These are phyloP conservation scores for Piscicola geometra DNA, from an alignment of 2,888 invertebrate species.

Conservation along the genomic window DNA sequence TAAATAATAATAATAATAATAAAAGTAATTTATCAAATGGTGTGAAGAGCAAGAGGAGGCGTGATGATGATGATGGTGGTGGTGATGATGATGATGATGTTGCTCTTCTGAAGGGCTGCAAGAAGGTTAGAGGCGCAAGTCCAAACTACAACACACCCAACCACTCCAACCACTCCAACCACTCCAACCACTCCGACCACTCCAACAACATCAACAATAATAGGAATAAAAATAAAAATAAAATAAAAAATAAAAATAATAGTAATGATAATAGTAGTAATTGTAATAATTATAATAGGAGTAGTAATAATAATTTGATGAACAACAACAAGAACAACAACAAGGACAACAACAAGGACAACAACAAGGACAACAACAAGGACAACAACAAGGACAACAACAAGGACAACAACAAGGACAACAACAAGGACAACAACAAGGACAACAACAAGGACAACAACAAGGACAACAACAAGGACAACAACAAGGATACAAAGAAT, in stretches of 20 bases:
- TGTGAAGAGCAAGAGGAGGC: too few species aligned
- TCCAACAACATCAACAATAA: neutral
- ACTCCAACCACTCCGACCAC: neutral
- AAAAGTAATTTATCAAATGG: too few species aligned
- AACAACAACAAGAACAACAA: neutral
- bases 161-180: too few species aligned
- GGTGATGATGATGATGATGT: too few species aligned
- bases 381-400: too few species aligned
- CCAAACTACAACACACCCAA: too few species aligned
- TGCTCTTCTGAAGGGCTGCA: too few species aligned
- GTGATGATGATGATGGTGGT: too few species aligned
- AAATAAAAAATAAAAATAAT: neutral
- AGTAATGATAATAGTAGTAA: neutral
- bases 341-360: neutral
- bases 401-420: neutral
- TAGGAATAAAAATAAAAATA: neutral
- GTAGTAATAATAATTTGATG: too few species aligned
- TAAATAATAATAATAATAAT: too few species aligned
- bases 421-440: neutral
- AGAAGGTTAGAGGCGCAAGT: too few species aligned
- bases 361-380: neutral
- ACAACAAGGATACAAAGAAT: neutral
- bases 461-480: neutral
- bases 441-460: neutral
- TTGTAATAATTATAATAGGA: constrained; percentile 7